These are phyloP conservation scores for Tupiocoris notatus DNA, from an alignment of 2,888 invertebrate genomes.

Conservation along the genomic window DNA sequence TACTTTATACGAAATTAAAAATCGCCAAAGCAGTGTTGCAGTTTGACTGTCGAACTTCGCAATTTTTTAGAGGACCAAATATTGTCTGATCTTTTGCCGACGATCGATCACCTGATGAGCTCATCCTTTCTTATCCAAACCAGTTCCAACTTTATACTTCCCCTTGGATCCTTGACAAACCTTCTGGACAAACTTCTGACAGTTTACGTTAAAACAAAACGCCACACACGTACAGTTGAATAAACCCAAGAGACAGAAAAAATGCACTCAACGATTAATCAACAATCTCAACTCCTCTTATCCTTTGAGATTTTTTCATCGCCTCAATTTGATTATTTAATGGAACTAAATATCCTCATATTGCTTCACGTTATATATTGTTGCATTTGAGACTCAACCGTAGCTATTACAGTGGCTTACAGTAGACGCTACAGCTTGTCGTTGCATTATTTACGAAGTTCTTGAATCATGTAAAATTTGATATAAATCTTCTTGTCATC, in stretches of 20 bases:
- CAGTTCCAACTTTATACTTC: constrained; percentile 26
- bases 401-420: neutral
- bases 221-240: neutral
- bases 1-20: too few relatives aligned
- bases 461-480: too few relatives aligned
- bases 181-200: constrained; percentile 8
- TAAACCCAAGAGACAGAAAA: constrained; percentile 16
- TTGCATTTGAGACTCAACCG: neutral
- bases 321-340: neutral
- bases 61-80: too few relatives aligned
- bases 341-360: neutral
- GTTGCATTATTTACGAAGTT: too few relatives aligned
- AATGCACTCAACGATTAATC: neutral
- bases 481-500: too few relatives aligned
- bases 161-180: constrained; percentile 35
- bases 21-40: too few relatives aligned
- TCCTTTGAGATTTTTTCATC: neutral
- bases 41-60: too few relatives aligned
- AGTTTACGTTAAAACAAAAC: constrained; percentile 3
- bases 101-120: neutral
- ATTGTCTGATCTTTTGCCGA: too few relatives aligned
- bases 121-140: neutral
- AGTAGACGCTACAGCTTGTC: neutral
- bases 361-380: neutral
- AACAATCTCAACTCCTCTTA: neutral